Base-by-base conservation (phyloP, 2,888 invertebrate species). In the Drosophila leonis region DNA sequence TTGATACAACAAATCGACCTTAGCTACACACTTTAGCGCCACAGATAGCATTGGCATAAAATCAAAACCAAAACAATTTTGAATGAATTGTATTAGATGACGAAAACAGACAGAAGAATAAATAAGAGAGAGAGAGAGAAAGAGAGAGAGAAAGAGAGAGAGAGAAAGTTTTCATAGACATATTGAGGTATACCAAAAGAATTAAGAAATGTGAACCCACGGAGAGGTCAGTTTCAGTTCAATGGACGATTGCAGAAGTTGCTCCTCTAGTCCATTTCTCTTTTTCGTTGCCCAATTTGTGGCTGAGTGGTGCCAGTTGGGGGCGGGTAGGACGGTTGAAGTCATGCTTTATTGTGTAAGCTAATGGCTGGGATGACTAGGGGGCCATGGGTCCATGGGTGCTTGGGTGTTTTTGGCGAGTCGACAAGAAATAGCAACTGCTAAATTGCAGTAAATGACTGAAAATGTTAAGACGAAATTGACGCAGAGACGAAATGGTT, bases 401-500 rank as follows among this genome's bases (percentile, higher is more conserved):
- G 39, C 10, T 31, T 18, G 10, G 73, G 65, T 61, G 64, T 70
- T 68, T 70, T 72, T 76, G 66, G 75, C 52, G 70, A 29, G 76
- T 66, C 85, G 79, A 73, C 88, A 72, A 73, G 80, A 79, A 74
- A 69, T 73, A 65, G 60, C 69, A 79, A 72, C 73, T 73, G 72
- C 73, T 88, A 82, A 88, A 85, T 68, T 88, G 88, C 86, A 84
- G 61, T 62, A 81, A 82, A 69, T 62, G 82, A 60, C 59, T 57
- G 51, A 51, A 79, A 65, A 60, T 59, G 65, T 10, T 31, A 15
- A 49, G 48, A 29, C 48, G 48, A 49, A 49, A 31, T 31, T 49
- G 48, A 18, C 31, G 48, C 8, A 63, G 18, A 54, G 20, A 48
- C 18, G 52, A 37, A 44, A 33, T 31, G 44, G 29, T 51, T 51